A percentile compares a stretch with the other conserved stretches of the same genome.
Evolutionary conservation across 2,113 vertebrate species (phyloP).

Genomic region (Halcyon malimbica): DNA sequence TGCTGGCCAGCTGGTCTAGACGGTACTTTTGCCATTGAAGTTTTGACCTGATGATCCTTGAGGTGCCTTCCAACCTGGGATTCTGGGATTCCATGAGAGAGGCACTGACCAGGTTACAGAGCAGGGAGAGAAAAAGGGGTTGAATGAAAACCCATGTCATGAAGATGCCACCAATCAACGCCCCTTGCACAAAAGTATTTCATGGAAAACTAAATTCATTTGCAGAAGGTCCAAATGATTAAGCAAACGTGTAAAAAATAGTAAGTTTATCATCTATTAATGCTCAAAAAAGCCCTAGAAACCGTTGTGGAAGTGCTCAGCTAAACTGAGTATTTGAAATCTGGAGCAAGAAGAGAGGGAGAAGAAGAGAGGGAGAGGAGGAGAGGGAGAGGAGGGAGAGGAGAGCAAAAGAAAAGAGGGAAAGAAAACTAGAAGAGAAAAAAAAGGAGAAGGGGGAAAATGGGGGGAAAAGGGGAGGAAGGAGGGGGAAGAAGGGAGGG

Average conservation of each 20-base stretch:
- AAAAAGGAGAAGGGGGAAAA: too few relatives aligned
- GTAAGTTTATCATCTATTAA: background rate
- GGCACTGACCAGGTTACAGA: accelerated
- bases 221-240: background rate
- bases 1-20: too few relatives aligned
- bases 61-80: too few relatives aligned
- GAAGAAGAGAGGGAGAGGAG: too few relatives aligned
- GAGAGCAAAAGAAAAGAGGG: too few relatives aligned
- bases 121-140: background rate
- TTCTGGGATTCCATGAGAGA: background rate
- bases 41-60: too few relatives aligned
- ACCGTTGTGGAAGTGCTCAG: too few relatives aligned
- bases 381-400: too few relatives aligned
- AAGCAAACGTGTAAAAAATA: background rate
- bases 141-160: background rate
- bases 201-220: background rate
- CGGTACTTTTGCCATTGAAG: too few relatives aligned
- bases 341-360: background rate
- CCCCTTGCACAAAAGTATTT: background rate
- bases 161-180: accelerated
- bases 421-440: too few relatives aligned
- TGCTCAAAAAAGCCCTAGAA: background rate
- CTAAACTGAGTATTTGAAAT: too few relatives aligned
- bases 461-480: accelerated
- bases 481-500: too few relatives aligned